Evolutionary conservation across 2,113 vertebrate species (phyloP), one percentile per base, ranked within the genome.

Genomic region (Holacanthus passer): DNA sequence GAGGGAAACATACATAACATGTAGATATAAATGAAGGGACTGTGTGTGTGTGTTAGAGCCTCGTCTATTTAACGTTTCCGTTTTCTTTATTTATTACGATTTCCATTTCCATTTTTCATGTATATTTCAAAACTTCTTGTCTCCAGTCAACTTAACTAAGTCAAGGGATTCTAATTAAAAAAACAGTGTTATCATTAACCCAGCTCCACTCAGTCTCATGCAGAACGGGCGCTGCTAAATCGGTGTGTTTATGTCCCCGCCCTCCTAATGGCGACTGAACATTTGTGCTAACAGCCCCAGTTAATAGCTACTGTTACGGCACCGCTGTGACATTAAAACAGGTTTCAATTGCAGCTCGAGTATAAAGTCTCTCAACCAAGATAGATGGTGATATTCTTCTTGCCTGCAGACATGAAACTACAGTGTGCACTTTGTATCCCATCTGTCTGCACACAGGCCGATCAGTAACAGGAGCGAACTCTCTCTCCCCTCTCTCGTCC

Each of bases 341-440:
- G 69, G 52, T 79, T 87, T 86, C 76, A 79, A 53, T 53, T 81
- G 77, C 76, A 58, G 73, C 59, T 22, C 9, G 48, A 47, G 66
- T 22, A 73, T 82, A 79, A 84, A 87, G 75, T 83, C 66, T 81
- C 70, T 84, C 88, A 83, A 60, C 66, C 72, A 84, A 81, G 85
- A 87, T 85, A 58, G 75, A 89, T 82, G 58, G 43, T 80, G 86
- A 82, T 90, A 77, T 79, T 79, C 60, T 65, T 83, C 66, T 71
- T 14, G 63, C 82, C 78, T 82, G 41, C 83, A 66, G 78, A 82
- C 79, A 87, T 70, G 59, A 82, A 85, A 87, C 85, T 76, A 87
- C 86, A 87, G 77, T 67, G 24, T 20, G 24, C 68, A 74, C 87
- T 83, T 75, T 65, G 59, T 79, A 79, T 73, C 72, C 77, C 82